Conservation (phyloP, 2,113 vertebrate genomes). For the Urocitellus parryii region DNA sequence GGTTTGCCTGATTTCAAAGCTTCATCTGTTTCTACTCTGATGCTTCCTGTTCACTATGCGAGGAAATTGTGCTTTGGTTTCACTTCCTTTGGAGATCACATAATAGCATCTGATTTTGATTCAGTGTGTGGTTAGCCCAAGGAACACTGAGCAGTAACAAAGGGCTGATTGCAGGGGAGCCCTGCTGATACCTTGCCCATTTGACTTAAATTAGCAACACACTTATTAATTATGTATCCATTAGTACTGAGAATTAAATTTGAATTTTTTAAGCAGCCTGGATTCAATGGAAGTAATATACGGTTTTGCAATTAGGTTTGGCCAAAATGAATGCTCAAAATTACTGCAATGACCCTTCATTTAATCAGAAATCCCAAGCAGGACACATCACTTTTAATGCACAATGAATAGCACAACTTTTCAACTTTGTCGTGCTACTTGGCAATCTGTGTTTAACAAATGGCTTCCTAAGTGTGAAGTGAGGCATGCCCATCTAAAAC, state of each 20-base stretch:
- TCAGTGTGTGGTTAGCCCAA: neutral
- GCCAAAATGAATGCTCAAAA: neutral
- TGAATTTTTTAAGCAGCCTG: neutral
- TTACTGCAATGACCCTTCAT: neutral
- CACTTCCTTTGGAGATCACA: constrained; percentile 28
- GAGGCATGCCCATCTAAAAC: neutral
- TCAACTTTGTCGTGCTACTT: neutral
- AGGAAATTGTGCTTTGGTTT: neutral
- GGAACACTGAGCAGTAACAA: constrained; percentile 8
- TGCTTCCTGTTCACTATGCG: neutral
- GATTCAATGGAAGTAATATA: neutral
- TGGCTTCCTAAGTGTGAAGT: neutral
- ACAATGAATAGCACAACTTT: constrained; percentile 35
- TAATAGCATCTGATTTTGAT: neutral
- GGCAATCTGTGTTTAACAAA: constrained; percentile 31
- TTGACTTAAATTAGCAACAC: neutral
- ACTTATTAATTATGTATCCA: neutral
- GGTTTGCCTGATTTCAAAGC: constrained; percentile 38
- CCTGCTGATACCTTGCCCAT: neutral
- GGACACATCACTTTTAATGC: neutral
- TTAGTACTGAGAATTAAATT: neutral
- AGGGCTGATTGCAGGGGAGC: neutral
- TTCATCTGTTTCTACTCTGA: neutral
- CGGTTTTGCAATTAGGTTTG: neutral
- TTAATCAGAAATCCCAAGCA: neutral